Evolutionary conservation across 2,113 vertebrate genomes (phyloP).

Genomic region (Rhinoderma darwinii): DNA sequence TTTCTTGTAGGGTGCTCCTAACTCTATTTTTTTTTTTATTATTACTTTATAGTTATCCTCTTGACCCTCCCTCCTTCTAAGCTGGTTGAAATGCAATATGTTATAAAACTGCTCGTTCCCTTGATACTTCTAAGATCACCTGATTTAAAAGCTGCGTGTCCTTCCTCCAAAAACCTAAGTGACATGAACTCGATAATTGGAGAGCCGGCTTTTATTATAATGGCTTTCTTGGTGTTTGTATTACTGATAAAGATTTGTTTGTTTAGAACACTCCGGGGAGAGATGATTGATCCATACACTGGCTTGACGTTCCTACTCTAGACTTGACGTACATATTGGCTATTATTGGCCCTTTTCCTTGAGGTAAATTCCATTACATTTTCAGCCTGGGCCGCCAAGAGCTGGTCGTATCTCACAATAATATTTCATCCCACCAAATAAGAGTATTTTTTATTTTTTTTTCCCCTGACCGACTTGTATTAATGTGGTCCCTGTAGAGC

Average conservation of each 20-base stretch:
- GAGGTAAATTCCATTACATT: constrained; percentile 36
- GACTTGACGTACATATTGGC: constrained; percentile 46
- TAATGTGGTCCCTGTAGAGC: constrained; percentile 36
- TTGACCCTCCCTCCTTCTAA: neutral
- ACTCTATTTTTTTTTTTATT: neutral
- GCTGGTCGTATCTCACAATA: neutral
- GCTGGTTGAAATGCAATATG: neutral
- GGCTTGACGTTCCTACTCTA: constrained; percentile 4
- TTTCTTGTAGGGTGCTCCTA: neutral
- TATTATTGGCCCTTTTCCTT: constrained; percentile 11
- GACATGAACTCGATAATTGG: constrained; percentile 40
- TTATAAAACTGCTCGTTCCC: neutral
- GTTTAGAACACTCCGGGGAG: constrained; percentile 35
- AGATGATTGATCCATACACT: constrained; percentile 44
- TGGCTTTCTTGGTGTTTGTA: constrained; percentile 31
- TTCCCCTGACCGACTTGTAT: neutral
- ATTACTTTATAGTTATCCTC: neutral
- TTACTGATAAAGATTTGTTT: constrained; percentile 53
- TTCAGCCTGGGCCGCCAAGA: constrained; percentile 5
- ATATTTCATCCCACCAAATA: constrained; percentile 7
- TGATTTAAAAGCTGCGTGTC: constrained; percentile 3
- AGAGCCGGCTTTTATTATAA: constrained; percentile 36
- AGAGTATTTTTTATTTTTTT: neutral
- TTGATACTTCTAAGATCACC: neutral
- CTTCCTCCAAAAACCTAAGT: constrained; percentile 38